These are phyloP conservation scores for Sinella curviseta DNA, from an alignment of 1,140 invertebrate genomes.

Conservation along the genomic window DNA sequence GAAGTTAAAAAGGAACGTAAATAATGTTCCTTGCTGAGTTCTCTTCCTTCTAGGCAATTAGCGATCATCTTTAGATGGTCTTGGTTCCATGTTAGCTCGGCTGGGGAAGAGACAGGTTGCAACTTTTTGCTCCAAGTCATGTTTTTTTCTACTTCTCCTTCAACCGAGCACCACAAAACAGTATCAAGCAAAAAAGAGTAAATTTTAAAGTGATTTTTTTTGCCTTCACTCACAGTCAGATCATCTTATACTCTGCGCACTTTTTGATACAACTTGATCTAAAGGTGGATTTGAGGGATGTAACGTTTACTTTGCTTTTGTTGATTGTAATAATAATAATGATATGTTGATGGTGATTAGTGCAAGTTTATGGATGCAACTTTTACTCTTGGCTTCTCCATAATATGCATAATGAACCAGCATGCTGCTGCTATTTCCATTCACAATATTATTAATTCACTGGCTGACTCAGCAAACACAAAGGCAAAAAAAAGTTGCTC, in stretches of 20 bases:
- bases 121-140: background rate
- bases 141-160: too few relatives aligned
- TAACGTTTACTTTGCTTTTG: too few relatives aligned
- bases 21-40: background rate
- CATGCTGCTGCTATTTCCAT: background rate
- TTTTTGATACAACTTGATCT: background rate
- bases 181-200: background rate
- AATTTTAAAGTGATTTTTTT: background rate
- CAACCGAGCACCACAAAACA: too few relatives aligned
- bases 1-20: constrained; percentile 1
- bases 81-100: too few relatives aligned
- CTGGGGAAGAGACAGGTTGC: background rate
- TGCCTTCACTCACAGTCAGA: background rate
- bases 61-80: background rate
- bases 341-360: constrained; percentile 7
- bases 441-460: background rate
- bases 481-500: too few relatives aligned
- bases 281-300: too few relatives aligned
- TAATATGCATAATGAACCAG: constrained; percentile 9
- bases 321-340: background rate
- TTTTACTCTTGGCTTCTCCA: too few relatives aligned
- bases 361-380: constrained; percentile 6
- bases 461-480: background rate
- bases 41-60: constrained; percentile 17
- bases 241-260: background rate